Conservation (phyloP, 2,113 vertebrate species). For the Oxyruncus cristatus region DNA sequence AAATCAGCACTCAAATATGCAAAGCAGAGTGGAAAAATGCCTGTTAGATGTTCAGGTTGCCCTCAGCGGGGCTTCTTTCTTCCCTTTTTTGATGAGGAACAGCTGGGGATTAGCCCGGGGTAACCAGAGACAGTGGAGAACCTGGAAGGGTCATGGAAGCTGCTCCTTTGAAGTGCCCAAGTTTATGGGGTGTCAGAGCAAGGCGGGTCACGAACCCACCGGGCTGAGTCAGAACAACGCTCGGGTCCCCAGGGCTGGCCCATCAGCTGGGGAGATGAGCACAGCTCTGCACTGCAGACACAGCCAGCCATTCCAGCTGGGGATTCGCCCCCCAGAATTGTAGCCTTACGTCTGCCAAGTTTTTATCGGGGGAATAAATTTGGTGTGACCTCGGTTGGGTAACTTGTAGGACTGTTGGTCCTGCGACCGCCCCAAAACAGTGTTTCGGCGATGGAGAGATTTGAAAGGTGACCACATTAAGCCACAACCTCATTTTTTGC, state of each 20-base stretch:
- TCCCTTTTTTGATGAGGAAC: neutral
- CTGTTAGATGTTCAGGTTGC: neutral
- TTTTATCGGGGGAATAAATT: neutral
- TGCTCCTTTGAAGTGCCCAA: slow-evolving; percentile 25
- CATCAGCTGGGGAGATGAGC: slow-evolving; percentile 1
- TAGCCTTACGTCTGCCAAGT: neutral
- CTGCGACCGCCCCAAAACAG: neutral
- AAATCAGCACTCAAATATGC: slow-evolving; percentile 8
- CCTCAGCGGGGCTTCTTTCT: neutral
- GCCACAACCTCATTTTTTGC: neutral
- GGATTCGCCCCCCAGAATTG: neutral
- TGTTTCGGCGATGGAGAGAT: neutral
- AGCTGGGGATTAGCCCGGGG: slow-evolving; percentile 3
- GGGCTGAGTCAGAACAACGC: neutral
- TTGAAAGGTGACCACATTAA: neutral
- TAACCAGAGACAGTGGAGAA: slow-evolving; percentile 19
- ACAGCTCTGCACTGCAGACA: neutral
- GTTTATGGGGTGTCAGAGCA: slow-evolving; percentile 36
- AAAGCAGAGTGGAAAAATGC: neutral
- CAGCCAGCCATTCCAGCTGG: neutral
- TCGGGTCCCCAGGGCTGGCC: neutral
- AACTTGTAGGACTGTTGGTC: neutral
- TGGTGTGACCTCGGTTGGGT: neutral
- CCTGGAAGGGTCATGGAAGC: neutral
- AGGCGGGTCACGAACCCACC: neutral